phyloP scores from a whole-genome alignment of 2,888 invertebrate genomes.

The Noctua fimbriata region DNA sequence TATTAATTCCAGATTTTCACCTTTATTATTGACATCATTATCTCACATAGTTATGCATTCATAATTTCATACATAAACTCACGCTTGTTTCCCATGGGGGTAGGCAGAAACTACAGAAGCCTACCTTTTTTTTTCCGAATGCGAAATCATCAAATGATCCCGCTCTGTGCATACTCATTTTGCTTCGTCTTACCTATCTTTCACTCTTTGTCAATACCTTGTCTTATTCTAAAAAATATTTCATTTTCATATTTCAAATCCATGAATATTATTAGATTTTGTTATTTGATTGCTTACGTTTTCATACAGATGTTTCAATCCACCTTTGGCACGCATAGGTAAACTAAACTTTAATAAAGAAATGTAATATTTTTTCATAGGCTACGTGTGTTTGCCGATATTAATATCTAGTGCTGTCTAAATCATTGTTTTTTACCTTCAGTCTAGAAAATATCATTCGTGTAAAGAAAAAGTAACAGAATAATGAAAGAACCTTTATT shows the following conservation, averaged over 20 bases:
- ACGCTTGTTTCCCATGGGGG: neutral
- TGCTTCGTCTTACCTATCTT: neutral
- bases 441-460: neutral
- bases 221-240: neutral
- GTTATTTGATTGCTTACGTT: conserved; percentile 18
- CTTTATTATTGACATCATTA: neutral
- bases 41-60: neutral
- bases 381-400: conserved; percentile 15
- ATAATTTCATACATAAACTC: neutral
- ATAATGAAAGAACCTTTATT: neutral
- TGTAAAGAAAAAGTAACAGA: neutral
- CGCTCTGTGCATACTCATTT: neutral
- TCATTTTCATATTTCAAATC: neutral
- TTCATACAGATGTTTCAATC: conserved; percentile 31
- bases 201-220: neutral
- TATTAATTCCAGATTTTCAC: neutral
- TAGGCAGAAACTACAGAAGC: neutral
- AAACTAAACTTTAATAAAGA: conserved; percentile 32
- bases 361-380: conserved; percentile 23
- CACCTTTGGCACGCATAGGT: conserved; percentile 6
- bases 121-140: no score
- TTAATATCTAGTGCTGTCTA: conserved; percentile 17
- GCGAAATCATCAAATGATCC: no score
- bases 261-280: conserved; percentile 12
- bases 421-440: neutral